Evolutionary conservation across 2,113 vertebrate genomes (phyloP), one percentile per base, ranked within the genome.

Genomic region (Morone saxatilis): DNA sequence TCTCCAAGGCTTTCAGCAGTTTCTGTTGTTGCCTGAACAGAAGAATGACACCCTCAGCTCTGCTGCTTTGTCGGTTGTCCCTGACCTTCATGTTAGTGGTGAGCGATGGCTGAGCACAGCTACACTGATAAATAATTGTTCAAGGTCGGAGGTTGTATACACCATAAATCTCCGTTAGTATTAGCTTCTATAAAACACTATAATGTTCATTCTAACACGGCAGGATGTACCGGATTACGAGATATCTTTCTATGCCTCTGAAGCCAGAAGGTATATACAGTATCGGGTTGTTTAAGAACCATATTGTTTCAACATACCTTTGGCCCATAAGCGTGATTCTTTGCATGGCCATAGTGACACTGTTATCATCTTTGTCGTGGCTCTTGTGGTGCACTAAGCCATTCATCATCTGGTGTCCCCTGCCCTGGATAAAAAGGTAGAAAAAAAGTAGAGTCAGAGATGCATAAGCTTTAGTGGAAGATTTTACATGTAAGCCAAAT

Each of bases 1-100:
- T 93, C 68, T 90, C 94, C 50, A 97, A 92, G 62, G 92, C 95
- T 86, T 96, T 94, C 76, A 96, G 84, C 76, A 96, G 91, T 80
- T 94, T 96, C 86, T 96, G 96, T 89, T 97, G 96, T 76, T 97
- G 96, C 89, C 98, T 99, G 94, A 92, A 95, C 94, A 63, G 70
- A 50, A 90, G 62, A 61, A 54, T 47, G n/a, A 84, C 78, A 85
- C 9, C 31, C 25, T 86, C 70, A 89, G 66, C 45, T 72, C 59
- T 69, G 60, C 67, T 62, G 65, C 36, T 74, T 31, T 36, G 36
- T 68, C 31, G 62, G 14, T n/a, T 36, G 13, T 62, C 36, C 62
- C 36, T 59, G 73, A 80, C 83, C 73, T 88, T 90, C 36, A 63
- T 41, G 1, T 68, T 11, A 31, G 59, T 19, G 20, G 12, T 41